These are phyloP conservation scores for Drosophila erecta DNA, from an alignment of 1,140 invertebrate genomes.

Conservation along the genomic window DNA sequence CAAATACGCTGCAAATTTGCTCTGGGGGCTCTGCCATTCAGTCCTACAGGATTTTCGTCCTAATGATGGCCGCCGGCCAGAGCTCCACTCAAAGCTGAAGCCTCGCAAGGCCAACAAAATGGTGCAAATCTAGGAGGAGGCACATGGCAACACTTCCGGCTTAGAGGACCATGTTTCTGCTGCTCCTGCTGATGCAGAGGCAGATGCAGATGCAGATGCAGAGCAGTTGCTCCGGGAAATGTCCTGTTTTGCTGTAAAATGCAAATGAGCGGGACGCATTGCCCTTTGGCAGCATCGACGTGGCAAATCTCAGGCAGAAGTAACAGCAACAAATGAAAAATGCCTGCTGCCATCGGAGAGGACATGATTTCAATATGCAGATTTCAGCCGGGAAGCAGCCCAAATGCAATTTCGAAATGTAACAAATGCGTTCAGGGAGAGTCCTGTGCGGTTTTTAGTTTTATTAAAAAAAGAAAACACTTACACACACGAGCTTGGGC, in stretches of 20 bases:
- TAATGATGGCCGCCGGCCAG: constrained; percentile 69
- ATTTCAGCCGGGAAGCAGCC: constrained; percentile 33
- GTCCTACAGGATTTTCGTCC: constrained; percentile 20
- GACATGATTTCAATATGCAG: constrained; percentile 50
- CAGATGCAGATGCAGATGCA: constrained; percentile 22
- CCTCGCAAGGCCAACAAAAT: constrained; percentile 41
- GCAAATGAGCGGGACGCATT: constrained; percentile 58
- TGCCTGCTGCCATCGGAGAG: constrained; percentile 18
- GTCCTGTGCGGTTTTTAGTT: constrained; percentile 49
- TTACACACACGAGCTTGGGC: neutral
- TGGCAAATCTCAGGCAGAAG: constrained; percentile 14
- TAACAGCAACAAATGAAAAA: constrained; percentile 12
- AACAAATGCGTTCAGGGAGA: constrained; percentile 26
- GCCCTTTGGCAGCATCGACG: constrained; percentile 19
- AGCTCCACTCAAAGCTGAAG: constrained; percentile 18
- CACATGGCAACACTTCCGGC: constrained; percentile 71
- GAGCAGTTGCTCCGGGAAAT: constrained; percentile 34
- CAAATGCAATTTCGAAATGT: constrained; percentile 53
- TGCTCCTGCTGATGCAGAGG: neutral
- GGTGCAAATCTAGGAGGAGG: constrained; percentile 63
- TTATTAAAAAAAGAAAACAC: constrained; percentile 25
- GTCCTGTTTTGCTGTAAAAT: constrained; percentile 48
- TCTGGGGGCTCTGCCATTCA: constrained; percentile 6
- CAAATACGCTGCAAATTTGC: constrained; percentile 32
- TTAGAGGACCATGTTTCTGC: constrained; percentile 29